phyloP scores from a whole-genome alignment of 2,888 invertebrate genomes.

The Drosophila pseudotalamancana region DNA sequence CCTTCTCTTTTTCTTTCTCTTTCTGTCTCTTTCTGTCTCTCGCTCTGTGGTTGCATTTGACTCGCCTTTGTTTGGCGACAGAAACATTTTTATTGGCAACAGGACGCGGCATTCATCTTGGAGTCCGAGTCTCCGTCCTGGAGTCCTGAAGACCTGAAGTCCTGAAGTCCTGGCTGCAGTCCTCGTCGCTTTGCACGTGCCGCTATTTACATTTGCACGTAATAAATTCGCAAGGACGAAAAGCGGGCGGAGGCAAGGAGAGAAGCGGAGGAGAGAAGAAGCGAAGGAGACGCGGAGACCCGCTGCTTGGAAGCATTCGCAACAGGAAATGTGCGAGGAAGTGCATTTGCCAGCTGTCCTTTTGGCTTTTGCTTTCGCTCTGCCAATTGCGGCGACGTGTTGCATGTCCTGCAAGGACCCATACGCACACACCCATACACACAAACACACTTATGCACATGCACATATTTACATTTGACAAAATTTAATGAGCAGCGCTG shows the following conservation, averaged over 20 bases:
- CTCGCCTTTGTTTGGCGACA: constrained; percentile 67
- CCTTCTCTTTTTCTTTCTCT: too few relatives aligned
- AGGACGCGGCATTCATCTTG: constrained; percentile 47
- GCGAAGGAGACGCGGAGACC: background rate
- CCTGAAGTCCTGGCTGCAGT: constrained; percentile 19
- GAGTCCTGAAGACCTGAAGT: constrained; percentile 2
- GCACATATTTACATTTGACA: constrained; percentile 72
- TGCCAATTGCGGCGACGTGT: constrained; percentile 65
- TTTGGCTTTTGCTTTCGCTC: constrained; percentile 15
- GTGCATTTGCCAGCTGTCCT: constrained; percentile 64
- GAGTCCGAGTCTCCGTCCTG: background rate
- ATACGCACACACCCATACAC: background rate
- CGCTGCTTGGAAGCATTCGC: constrained; percentile 32
- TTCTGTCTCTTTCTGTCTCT: background rate
- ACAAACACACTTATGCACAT: constrained; percentile 6
- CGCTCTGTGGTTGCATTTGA: constrained; percentile 8
- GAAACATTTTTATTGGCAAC: constrained; percentile 67
- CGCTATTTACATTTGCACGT: constrained; percentile 82
- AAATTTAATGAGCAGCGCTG: constrained; percentile 73
- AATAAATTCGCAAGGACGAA: constrained; percentile 72
- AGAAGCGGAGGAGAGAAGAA: constrained; percentile 1
- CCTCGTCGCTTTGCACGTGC: constrained; percentile 73
- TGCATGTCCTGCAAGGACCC: constrained; percentile 59
- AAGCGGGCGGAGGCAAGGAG: too few relatives aligned
- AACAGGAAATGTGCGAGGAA: constrained; percentile 67